Conservation (phyloP, 1,140 invertebrate genomes). For the Drosophila ficusphila region DNA sequence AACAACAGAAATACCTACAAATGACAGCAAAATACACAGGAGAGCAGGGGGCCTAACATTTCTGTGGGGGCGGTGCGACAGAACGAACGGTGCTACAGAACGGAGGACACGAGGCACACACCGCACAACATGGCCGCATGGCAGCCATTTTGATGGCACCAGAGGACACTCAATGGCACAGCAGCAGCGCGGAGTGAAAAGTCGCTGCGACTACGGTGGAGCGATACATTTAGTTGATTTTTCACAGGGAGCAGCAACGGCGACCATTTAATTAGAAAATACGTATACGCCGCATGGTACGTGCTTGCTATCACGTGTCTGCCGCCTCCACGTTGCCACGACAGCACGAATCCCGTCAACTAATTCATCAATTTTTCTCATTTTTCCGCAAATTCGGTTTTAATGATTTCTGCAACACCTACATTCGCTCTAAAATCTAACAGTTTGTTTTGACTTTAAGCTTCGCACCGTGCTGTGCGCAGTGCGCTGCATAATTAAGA, state of each 20-base stretch:
- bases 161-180: constrained; percentile 60
- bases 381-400: constrained; percentile 24
- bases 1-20: constrained; percentile 82
- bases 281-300: constrained; percentile 69
- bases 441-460: constrained; percentile 21
- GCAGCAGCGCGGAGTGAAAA: constrained; percentile 32
- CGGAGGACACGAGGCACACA: constrained; percentile 37
- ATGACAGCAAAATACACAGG: constrained; percentile 73
- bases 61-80: neutral
- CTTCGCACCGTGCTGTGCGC: neutral
- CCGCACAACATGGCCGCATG: constrained; percentile 75
- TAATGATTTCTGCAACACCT: constrained; percentile 26
- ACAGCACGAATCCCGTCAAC: constrained; percentile 51
- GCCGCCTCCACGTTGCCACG: constrained; percentile 24
- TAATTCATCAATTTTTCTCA: constrained; percentile 70
- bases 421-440: constrained; percentile 15
- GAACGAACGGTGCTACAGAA: neutral
- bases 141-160: constrained; percentile 75
- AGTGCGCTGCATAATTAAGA: constrained; percentile 59
- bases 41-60: constrained; percentile 10
- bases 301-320: constrained; percentile 33
- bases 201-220: constrained; percentile 16
- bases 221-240: constrained; percentile 44
- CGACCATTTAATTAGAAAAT: constrained; percentile 78
- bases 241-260: constrained; percentile 15